Conservation (phyloP, 2,113 vertebrate species). For the Excalfactoria chinensis region DNA sequence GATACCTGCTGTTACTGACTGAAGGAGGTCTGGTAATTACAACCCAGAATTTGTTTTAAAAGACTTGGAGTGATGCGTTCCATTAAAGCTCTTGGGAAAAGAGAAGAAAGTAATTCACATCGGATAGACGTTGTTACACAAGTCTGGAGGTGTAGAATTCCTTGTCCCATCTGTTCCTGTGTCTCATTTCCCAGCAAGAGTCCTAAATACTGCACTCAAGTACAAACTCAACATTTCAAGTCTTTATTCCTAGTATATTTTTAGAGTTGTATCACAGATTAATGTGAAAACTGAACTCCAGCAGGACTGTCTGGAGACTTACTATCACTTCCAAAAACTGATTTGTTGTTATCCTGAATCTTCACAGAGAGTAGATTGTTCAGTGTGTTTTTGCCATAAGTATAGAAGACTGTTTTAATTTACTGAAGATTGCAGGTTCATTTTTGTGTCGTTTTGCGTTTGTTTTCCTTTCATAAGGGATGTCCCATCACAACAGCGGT, state of each 20-base stretch:
- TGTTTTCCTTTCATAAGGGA: not conserved
- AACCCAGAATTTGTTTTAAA: rapidly evolving
- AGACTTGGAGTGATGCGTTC: not conserved
- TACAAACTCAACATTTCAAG: not conserved
- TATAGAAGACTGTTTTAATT: not conserved
- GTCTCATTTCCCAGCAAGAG: rapidly evolving
- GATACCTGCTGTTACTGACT: not conserved
- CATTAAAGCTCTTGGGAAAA: not conserved
- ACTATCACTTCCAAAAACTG: not conserved
- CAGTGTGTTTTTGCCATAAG: not conserved
- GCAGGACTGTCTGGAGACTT: not conserved
- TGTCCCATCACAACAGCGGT: rapidly evolving
- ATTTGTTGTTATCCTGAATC: rapidly evolving
- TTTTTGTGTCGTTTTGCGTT: rapidly evolving
- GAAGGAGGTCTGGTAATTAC: not conserved
- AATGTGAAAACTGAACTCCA: not conserved
- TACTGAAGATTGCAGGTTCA: not conserved
- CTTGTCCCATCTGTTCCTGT: not conserved
- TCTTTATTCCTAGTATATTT: rapidly evolving
- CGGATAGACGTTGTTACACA: rapidly evolving
- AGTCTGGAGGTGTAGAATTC: not conserved
- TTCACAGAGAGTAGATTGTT: not conserved
- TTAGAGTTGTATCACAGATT: not conserved
- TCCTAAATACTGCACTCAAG: not conserved
- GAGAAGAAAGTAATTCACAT: rapidly evolving